phyloP scores from a whole-genome alignment of 2,113 vertebrate species.

The Raja brachyura region DNA sequence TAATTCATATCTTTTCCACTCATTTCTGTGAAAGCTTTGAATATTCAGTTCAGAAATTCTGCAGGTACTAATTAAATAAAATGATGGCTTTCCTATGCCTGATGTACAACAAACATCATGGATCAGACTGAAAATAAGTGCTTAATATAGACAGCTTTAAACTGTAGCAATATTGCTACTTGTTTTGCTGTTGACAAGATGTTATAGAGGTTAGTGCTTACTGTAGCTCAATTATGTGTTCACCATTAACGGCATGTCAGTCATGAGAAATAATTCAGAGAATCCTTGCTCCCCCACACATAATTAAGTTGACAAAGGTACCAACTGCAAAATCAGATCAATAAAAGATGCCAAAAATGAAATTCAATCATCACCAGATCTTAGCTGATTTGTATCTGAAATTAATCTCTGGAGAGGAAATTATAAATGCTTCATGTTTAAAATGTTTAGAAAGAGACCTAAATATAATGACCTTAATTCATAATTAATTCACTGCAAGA shows the following conservation, averaged over 20 bases:
- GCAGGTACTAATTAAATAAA: background rate
- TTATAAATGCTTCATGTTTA: slow-evolving; percentile 36
- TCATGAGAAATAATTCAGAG: background rate
- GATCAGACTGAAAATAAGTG: slow-evolving; percentile 15
- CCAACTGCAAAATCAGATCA: slow-evolving; percentile 38
- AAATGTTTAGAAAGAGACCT: slow-evolving; percentile 38
- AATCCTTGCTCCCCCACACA: background rate
- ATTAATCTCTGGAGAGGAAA: slow-evolving; percentile 38
- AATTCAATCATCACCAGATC: slow-evolving; percentile 22
- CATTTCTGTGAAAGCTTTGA: background rate
- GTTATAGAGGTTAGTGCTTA: slow-evolving; percentile 21
- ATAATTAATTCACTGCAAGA: slow-evolving; percentile 34
- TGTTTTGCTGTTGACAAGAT: slow-evolving; percentile 25
- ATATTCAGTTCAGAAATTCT: background rate
- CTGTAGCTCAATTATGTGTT: slow-evolving; percentile 33
- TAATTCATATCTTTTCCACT: background rate
- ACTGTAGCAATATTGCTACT: slow-evolving; percentile 21
- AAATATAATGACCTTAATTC: slow-evolving; percentile 38
- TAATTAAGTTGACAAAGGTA: slow-evolving; percentile 37
- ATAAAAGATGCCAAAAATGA: slow-evolving; percentile 33
- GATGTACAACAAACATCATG: background rate
- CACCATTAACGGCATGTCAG: slow-evolving; percentile 30
- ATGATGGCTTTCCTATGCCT: background rate
- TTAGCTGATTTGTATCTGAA: slow-evolving; percentile 32
- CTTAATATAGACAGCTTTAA: slow-evolving; percentile 9